Evolutionary conservation across 2,797 vertebrate species (phyloP).

Genomic region (Gadopsis marmoratus): DNA sequence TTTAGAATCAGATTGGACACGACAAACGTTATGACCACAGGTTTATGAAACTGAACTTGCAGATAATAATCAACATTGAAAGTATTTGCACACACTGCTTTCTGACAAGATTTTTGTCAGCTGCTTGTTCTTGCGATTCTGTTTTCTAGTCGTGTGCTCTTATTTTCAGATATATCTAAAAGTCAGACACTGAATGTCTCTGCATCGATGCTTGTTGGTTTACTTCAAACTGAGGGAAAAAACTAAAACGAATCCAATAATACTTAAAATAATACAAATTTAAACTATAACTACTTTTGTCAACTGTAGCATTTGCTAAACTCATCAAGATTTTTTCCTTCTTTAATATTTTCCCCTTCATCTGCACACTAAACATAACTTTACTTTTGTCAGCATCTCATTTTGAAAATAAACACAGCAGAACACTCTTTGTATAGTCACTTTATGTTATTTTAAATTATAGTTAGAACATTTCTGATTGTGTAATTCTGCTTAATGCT

Average conservation of each 20-base stretch:
- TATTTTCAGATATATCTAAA: no score
- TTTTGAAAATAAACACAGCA: background rate
- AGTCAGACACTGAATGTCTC: no score
- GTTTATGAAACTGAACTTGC: background rate
- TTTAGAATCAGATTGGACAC: conserved; percentile 60
- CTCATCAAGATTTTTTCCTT: background rate
- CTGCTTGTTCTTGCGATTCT: no score
- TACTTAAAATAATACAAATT: no score
- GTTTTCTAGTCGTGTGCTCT: no score
- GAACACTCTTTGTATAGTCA: no score
- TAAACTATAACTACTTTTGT: background rate
- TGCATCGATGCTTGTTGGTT: no score
- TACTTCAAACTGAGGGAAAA: no score
- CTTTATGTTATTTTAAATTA: background rate
- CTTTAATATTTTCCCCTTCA: background rate
- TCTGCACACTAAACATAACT: background rate
- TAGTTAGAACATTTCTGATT: background rate
- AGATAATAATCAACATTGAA: background rate
- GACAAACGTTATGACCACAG: background rate
- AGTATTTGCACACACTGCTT: background rate
- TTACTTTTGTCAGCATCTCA: background rate
- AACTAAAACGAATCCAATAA: no score
- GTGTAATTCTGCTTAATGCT: background rate
- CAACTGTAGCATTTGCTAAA: background rate
- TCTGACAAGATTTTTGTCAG: no score